These are phyloP conservation scores for Antrozous pallidus DNA, from an alignment of 2,797 vertebrate genomes.

Conservation along the genomic window DNA sequence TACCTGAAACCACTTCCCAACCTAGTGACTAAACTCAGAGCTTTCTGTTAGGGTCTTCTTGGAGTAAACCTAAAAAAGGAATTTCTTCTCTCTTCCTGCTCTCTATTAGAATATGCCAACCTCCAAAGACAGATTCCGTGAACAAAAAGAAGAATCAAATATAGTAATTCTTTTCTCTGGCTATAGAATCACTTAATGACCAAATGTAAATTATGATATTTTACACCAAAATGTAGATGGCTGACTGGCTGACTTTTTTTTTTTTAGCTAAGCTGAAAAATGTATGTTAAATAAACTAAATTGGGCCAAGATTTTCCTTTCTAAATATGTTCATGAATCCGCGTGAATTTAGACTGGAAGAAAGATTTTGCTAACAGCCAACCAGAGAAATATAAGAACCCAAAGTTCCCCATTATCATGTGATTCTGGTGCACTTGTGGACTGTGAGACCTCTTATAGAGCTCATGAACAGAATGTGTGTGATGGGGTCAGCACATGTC, in stretches of 20 bases:
- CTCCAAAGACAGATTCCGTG: neutral
- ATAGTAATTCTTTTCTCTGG: neutral
- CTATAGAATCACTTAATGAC: constrained; percentile 30
- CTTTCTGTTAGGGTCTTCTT: neutral
- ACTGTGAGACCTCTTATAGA: fast-evolving
- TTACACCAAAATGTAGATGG: constrained; percentile 2
- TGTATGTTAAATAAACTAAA: neutral
- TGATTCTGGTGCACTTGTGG: neutral
- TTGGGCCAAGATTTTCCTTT: neutral
- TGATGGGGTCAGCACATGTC: fast-evolving
- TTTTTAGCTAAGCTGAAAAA: neutral
- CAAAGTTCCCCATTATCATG: fast-evolving
- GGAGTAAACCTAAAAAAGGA: no score
- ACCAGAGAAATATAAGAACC: neutral
- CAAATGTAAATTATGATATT: constrained; percentile 39
- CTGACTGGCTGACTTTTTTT: constrained; percentile 25
- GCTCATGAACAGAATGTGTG: fast-evolving
- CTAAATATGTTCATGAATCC: neutral
- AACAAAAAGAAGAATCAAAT: constrained; percentile 13
- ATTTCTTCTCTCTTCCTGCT: neutral
- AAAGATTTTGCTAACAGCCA: neutral
- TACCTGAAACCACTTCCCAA: neutral
- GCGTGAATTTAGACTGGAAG: neutral
- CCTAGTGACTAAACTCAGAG: neutral
- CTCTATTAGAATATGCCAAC: neutral